Percentiles rank a stretch among this genome's conserved stretches.
Conservation (phyloP, 1,140 invertebrate species). For the Orchestia grillus region DNA sequence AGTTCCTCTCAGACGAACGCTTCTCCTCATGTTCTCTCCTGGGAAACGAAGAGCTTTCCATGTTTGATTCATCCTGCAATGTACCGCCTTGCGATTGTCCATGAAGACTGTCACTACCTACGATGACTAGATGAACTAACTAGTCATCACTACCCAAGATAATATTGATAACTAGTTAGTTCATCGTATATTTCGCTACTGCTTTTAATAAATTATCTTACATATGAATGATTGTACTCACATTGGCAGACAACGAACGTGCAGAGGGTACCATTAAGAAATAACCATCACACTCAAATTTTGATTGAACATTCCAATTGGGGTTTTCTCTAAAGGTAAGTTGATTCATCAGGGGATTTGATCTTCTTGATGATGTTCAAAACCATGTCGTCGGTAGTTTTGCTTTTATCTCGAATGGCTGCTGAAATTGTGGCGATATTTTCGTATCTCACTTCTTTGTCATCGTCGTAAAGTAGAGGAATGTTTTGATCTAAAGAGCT, state of each 20-base stretch:
- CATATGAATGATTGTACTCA: background rate
- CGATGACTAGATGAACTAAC: no score
- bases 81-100: background rate
- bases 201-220: background rate
- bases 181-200: background rate
- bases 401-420: background rate
- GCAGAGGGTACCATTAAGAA: background rate
- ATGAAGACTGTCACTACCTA: background rate
- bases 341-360: slow-evolving; percentile 48
- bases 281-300: background rate
- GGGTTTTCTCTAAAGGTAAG: background rate
- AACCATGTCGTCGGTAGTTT: slow-evolving; percentile 34
- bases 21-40: background rate
- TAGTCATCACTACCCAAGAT: no score
- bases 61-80: background rate
- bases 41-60: background rate
- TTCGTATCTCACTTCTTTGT: slow-evolving; percentile 38
- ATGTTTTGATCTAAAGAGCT: slow-evolving; percentile 28
- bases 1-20: background rate
- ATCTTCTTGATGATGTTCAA: slow-evolving; percentile 33
- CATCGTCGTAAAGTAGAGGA: slow-evolving; percentile 24
- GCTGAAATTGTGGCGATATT: slow-evolving; percentile 41
- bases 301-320: background rate
- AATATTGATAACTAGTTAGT: background rate
- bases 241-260: background rate